These are phyloP conservation scores for Strigamia maritima DNA, from an alignment of 2,888 invertebrate species.

Conservation along the genomic window DNA sequence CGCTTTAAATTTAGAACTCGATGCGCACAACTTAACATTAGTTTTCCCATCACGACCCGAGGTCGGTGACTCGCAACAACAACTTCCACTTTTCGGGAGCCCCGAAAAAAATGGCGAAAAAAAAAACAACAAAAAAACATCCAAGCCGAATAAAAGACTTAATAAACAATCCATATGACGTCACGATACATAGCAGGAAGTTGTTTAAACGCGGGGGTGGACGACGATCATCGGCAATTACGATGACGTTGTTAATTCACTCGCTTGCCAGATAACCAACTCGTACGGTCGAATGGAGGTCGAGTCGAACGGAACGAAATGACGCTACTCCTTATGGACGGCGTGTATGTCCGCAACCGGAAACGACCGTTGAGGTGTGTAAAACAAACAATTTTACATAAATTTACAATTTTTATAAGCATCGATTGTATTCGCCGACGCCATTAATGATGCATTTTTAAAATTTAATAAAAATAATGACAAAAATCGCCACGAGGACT, in stretches of 20 bases:
- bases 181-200: neutral
- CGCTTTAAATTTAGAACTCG: neutral
- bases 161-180: neutral
- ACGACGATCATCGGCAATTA: neutral
- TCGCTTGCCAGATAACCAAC: neutral
- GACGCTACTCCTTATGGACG: neutral
- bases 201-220: neutral
- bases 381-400: neutral
- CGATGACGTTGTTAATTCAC: neutral
- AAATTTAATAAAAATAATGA: neutral
- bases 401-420: too few species aligned
- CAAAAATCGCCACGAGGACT: too few species aligned
- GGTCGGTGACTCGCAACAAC: neutral
- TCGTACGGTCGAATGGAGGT: slow-evolving; percentile 13
- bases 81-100: neutral
- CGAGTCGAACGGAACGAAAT: neutral
- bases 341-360: neutral
- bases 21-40: neutral
- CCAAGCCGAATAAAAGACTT: neutral
- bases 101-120: neutral
- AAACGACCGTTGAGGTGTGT: neutral
- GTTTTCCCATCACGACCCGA: neutral
- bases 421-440: too few species aligned
- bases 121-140: neutral
- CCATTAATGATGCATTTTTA: neutral